phyloP scores from a whole-genome alignment of 1,140 invertebrate genomes.

The Platyscapa corneri region DNA sequence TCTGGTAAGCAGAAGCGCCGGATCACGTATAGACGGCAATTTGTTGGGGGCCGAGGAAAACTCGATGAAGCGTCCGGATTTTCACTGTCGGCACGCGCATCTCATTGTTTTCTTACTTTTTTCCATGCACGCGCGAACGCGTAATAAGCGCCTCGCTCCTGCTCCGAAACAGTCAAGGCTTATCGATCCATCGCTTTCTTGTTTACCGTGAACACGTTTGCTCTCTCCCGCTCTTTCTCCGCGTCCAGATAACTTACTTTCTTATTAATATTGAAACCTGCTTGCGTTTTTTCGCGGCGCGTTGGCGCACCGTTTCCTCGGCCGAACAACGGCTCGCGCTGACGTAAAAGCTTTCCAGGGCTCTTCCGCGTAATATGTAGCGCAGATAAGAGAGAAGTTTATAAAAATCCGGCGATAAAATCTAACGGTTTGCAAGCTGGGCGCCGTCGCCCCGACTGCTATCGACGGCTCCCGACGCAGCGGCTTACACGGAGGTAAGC shows the following conservation, averaged over 20 bases:
- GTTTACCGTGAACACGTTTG: background rate
- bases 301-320: too few relatives aligned
- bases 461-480: background rate
- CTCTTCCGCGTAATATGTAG: too few relatives aligned
- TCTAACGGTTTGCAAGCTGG: background rate
- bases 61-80: too few relatives aligned
- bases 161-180: background rate
- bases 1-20: too few relatives aligned
- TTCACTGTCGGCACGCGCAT: too few relatives aligned
- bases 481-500: background rate
- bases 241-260: background rate
- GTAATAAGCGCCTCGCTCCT: background rate
- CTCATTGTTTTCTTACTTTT: background rate
- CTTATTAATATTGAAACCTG: background rate
- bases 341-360: too few relatives aligned
- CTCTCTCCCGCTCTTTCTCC: background rate
- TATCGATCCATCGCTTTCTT: conserved; percentile 7
- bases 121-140: background rate
- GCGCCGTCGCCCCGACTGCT: too few relatives aligned
- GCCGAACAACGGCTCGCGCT: too few relatives aligned
- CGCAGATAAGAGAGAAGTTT: background rate
- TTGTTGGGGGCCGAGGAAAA: too few relatives aligned
- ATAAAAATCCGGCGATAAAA: conserved; percentile 14
- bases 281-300: too few relatives aligned
- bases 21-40: background rate